Base-by-base conservation (phyloP, 2,113 vertebrate genomes). In the Mionectes macconnelli region DNA sequence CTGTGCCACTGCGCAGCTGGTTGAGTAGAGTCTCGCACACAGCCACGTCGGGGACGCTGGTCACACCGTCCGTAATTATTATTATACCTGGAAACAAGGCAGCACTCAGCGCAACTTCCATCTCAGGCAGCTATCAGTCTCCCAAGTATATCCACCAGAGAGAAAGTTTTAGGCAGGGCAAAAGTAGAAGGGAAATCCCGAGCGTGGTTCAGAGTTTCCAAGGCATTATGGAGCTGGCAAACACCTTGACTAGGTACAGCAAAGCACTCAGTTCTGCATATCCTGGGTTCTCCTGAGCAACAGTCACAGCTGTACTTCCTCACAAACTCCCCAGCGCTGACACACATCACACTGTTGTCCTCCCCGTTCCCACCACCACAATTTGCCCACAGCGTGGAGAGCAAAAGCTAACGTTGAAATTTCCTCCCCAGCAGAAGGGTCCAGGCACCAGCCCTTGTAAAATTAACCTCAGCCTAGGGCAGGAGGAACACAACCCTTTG, bases 61-160 rank as follows among this genome's bases (percentile, higher is more conserved):
- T 99, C 95, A 99, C 99, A 17, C 99, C 99, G 69, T 99, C 99
- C 7, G 99, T 99, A 95, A 99, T 99, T 69, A 99, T 99, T 63
- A 99, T 99, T 94, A 99, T 99, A 60, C 99, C 99, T 99, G 94
- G 8, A 76, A 94, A 93, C 13, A 90, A 56, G 35, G 55, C 56
- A 90, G 25, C 35, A 81, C 52, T 94, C 7, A 89, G 76, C 35
- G 40, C 30, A 82, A 17, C 66, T 20, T 75, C 69, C 60, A 49
- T 18, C 55, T 70, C 68, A 70, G 28, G 19, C 47, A 79, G 55
- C 21, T 66, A 45, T 27, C 35, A 6, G 14, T 45, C 35, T 69
- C 45, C 12, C 23, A 22, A 7, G n/a, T 22, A 35, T 52, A 63
- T 8, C 19, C 39, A 79, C 6, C 18, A 57, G 31, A 42, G 8